Conservation (phyloP, 2,797 vertebrate species). For the Alectoris magna region DNA sequence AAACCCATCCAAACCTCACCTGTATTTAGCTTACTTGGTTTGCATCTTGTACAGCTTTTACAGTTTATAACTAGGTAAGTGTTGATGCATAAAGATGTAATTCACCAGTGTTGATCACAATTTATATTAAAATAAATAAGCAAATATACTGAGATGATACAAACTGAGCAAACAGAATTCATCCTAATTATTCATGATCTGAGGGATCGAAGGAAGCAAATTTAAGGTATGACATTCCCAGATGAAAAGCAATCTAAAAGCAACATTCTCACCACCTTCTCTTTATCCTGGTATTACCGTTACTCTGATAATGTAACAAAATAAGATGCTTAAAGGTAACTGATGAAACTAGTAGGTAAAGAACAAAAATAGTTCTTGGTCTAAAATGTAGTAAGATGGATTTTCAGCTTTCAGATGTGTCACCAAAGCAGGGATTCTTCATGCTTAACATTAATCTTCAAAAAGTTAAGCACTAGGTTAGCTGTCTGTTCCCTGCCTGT, state of each 20-base stretch:
- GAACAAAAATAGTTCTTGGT: not conserved
- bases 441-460: not conserved
- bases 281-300: not conserved
- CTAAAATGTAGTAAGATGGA: not conserved
- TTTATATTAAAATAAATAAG: constrained; percentile 58
- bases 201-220: constrained; percentile 29
- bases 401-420: not conserved
- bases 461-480: not conserved
- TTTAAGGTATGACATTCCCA: not conserved
- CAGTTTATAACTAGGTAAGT: not conserved
- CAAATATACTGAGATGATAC: not conserved
- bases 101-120: constrained; percentile 5
- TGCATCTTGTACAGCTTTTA: not conserved
- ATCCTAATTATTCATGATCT: not conserved
- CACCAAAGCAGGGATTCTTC: not conserved
- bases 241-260: constrained; percentile 5
- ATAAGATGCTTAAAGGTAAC: not conserved
- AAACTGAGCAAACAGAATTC: not conserved
- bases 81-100: not conserved
- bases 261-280: not conserved
- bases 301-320: not conserved
- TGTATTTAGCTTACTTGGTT: constrained; percentile 18
- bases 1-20: not conserved
- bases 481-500: not conserved
- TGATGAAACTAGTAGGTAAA: not conserved